Evolutionary conservation across 1,140 invertebrate species (phyloP).

Genomic region (Micrasema minimum): DNA sequence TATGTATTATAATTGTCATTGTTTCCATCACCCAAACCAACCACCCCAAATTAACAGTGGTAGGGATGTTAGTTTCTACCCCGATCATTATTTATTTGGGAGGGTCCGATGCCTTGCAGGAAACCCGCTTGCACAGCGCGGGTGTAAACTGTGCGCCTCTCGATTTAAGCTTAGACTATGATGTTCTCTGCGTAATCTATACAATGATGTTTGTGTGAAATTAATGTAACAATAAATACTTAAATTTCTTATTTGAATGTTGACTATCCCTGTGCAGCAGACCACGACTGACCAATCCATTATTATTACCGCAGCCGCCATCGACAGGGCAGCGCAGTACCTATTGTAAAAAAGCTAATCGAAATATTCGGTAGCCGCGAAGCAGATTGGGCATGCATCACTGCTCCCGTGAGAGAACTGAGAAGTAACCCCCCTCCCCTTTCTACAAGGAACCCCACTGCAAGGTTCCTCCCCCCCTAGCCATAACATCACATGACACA

Average conservation of each 20-base stretch:
- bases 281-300: constrained; percentile 32
- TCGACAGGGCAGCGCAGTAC: background rate
- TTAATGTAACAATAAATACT: no score
- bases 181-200: no score
- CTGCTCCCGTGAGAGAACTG: constrained; percentile 46
- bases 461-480: background rate
- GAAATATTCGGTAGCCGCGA: constrained; percentile 54
- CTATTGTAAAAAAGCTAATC: constrained; percentile 54
- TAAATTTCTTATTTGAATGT: constrained; percentile 13
- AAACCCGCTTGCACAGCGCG: no score
- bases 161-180: no score
- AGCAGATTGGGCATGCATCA: constrained; percentile 52
- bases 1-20: no score
- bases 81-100: background rate
- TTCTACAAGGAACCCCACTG: background rate
- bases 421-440: background rate
- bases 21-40: no score
- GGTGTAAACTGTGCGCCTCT: no score
- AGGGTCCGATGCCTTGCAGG: no score
- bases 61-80: background rate
- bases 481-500: constrained; percentile 32
- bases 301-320: constrained; percentile 12
- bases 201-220: no score
- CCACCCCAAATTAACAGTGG: no score
- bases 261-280: background rate